Evolutionary conservation across 1,140 invertebrate genomes (phyloP).

Genomic region (Cylas formicarius): DNA sequence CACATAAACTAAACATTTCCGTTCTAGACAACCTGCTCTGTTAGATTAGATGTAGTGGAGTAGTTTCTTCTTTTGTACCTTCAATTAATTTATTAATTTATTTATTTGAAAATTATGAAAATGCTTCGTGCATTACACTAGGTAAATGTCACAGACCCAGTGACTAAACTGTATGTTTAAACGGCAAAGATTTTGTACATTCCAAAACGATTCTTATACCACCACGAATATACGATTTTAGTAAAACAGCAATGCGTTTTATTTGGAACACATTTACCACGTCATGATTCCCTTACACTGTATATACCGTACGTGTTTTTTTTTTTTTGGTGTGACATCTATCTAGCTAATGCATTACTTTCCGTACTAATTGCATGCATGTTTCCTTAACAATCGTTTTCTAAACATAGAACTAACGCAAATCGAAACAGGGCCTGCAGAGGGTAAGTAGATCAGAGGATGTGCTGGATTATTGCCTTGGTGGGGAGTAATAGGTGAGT

Average conservation of each 20-base stretch:
- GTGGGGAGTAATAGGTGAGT: too few relatives aligned
- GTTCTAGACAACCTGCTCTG: slow-evolving; percentile 8
- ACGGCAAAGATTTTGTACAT: slow-evolving; percentile 6
- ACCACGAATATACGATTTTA: slow-evolving; percentile 26
- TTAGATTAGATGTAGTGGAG: slow-evolving; percentile 8
- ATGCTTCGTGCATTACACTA: slow-evolving; percentile 37
- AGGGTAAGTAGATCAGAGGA: too few relatives aligned
- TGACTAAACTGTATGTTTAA: slow-evolving; percentile 24
- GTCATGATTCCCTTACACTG: slow-evolving; percentile 1
- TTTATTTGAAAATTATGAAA: slow-evolving; percentile 20
- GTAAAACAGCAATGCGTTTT: slow-evolving; percentile 15
- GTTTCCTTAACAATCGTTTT: too few relatives aligned
- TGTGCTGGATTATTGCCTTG: too few relatives aligned
- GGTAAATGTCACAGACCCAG: slow-evolving; percentile 40
- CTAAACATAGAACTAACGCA: too few relatives aligned
- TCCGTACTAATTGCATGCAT: too few relatives aligned
- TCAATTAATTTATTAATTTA: slow-evolving; percentile 33
- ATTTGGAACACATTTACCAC: slow-evolving; percentile 1
- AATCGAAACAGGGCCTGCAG: too few relatives aligned
- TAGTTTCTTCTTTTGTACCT: slow-evolving; percentile 27
- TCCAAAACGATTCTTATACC: slow-evolving; percentile 1
- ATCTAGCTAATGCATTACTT: slow-evolving; percentile 40
- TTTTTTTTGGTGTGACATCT: slow-evolving; percentile 37
- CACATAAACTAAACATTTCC: slow-evolving; percentile 1
- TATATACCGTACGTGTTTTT: slow-evolving; percentile 1